phyloP scores from a whole-genome alignment of 2,888 invertebrate species.

The Mesoligia furuncula region DNA sequence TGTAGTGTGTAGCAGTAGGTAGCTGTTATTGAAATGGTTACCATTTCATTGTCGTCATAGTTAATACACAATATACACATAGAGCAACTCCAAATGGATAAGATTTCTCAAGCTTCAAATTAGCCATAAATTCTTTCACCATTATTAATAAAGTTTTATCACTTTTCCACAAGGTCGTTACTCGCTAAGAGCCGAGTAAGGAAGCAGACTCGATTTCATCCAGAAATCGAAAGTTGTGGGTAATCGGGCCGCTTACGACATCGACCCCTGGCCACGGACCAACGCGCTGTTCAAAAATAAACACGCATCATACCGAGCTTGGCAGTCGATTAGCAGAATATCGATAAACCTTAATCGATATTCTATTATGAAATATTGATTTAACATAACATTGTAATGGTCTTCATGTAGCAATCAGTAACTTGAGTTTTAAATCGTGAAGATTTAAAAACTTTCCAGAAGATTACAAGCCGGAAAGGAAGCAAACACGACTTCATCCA shows the following conservation, averaged over 20 bases:
- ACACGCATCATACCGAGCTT: background rate
- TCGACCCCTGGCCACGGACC: background rate
- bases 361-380: slow-evolving; percentile 25
- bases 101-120: background rate
- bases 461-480: slow-evolving; percentile 64
- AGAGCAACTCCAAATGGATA: background rate
- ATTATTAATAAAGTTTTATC: slow-evolving; percentile 13
- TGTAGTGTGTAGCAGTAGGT: background rate
- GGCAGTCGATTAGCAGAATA: slow-evolving; percentile 23
- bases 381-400: background rate
- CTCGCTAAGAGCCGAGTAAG: slow-evolving; percentile 50
- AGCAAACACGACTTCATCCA: slow-evolving; percentile 80
- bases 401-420: background rate
- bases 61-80: background rate
- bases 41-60: background rate
- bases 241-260: slow-evolving; percentile 76
- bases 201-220: slow-evolving; percentile 80
- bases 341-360: slow-evolving; percentile 31
- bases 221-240: slow-evolving; percentile 83
- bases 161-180: slow-evolving; percentile 33
- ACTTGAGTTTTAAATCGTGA: slow-evolving; percentile 3
- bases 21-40: background rate
- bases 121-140: background rate
- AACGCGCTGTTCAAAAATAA: slow-evolving; percentile 14
- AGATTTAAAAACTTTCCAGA: slow-evolving; percentile 18